Evolutionary conservation across 2,797 vertebrate genomes (phyloP).

Genomic region (Otus scops): DNA sequence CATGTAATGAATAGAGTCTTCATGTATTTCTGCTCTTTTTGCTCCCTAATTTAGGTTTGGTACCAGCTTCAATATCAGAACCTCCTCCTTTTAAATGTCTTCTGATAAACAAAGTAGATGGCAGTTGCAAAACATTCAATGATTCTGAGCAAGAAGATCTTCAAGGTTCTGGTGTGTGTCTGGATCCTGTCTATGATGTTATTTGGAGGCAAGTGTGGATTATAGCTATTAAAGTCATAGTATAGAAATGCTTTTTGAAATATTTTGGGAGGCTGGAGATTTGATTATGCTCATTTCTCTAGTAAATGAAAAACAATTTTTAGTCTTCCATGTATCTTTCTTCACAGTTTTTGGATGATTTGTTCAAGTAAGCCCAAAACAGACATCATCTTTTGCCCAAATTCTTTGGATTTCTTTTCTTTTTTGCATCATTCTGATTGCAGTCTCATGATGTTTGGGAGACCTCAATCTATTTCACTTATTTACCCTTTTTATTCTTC

Average conservation of each 20-base stretch:
- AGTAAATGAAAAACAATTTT: not conserved
- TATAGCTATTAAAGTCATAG: not conserved
- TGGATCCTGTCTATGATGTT: slow-evolving; percentile 98
- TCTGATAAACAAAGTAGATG: slow-evolving; percentile 98
- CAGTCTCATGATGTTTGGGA: not conserved
- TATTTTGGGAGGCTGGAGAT: not conserved
- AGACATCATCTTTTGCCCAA: not conserved
- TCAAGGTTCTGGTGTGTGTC: slow-evolving; percentile 95
- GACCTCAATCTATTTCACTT: not conserved
- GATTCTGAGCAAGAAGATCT: slow-evolving; percentile 99
- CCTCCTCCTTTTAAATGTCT: slow-evolving; percentile 98
- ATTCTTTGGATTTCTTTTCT: not conserved
- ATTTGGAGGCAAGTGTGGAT: slow-evolving; percentile 91
- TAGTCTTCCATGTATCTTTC: not conserved
- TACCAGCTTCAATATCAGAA: slow-evolving; percentile 93
- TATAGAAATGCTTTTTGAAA: not conserved
- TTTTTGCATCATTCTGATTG: not conserved
- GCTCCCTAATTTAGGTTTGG: slow-evolving; percentile 79
- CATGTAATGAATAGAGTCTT: not conserved
- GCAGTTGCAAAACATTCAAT: slow-evolving; percentile 98
- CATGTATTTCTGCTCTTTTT: not conserved
- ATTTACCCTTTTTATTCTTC: not conserved
- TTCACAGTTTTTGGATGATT: not conserved
- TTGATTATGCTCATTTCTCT: not conserved
- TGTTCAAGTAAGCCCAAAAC: not conserved